Evolutionary conservation across 1,140 invertebrate genomes (phyloP), one percentile per base, ranked within the genome.

Genomic region (Eupristina koningsbergeri): DNA sequence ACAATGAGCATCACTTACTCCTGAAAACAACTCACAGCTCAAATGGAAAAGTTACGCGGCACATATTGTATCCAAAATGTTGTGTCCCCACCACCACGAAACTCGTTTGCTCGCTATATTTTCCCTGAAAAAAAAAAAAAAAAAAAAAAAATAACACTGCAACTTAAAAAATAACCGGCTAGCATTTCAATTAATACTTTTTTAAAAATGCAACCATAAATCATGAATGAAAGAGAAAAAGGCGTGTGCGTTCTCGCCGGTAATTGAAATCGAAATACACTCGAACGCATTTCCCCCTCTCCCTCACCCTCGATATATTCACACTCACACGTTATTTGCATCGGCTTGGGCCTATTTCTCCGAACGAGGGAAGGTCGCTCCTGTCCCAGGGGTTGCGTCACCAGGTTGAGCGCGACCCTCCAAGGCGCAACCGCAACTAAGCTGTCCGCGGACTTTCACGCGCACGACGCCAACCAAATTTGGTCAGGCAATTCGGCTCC

Each of bases 371-470:
- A 39, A 41, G 39, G 67, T 67, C 64, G 39, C 67, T 11, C 3
- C 8, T 0, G 67, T 3, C 3, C 31, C 50, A 58, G 34, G 50
- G 15, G 53, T 78, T 41, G 53, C 53, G n/a, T 50, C 74, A 61
- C 3, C n/a, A 15, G 74, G 8, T 50, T 17, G 74, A 1, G 13
- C 22, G 74, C 39, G 31, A 50, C 31, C n/a, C 9, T 26, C 53
- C 53, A 26, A 58, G 22, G 53, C 53, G 53, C 73, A 45, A 75
- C n/a, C n/a, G 31, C 45, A 41, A 17, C 45, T 53, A 41, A n/a
- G 67, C 36, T 36, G n/a, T n/a, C 29, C 41, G 63, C 41, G 77
- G n/a, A 79, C 63, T 79, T 47, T n/a, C 61, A 31, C 77, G 77
- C 39, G 63, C 63, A 36, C 29, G 31, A 36, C 63, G 31, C 1